Evolutionary conservation across 2,888 invertebrate genomes (phyloP).

Genomic region (Luperina nickerlii): DNA sequence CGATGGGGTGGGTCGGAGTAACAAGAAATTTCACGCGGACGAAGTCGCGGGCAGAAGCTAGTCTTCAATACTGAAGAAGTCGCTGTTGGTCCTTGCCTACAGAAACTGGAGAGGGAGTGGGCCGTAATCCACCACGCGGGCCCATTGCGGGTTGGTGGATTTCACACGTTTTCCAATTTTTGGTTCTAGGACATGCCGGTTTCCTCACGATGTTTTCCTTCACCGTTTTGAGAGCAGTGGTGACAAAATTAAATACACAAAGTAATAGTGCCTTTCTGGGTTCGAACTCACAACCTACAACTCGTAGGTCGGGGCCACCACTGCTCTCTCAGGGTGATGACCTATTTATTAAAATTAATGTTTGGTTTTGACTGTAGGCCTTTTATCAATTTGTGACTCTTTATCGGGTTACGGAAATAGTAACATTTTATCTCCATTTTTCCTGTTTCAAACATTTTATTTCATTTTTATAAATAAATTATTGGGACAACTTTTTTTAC

Average conservation of each 20-base stretch:
- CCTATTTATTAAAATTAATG: neutral
- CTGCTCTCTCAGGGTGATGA: too few species aligned
- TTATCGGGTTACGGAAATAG: constrained; percentile 35
- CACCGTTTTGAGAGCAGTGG: too few species aligned
- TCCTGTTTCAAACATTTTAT: neutral
- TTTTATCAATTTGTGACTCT: constrained; percentile 17
- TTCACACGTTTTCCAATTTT: too few species aligned
- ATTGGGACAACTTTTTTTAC: neutral
- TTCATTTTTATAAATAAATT: neutral
- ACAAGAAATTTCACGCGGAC: too few species aligned
- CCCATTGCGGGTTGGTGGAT: too few species aligned
- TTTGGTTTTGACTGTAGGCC: neutral
- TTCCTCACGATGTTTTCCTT: too few species aligned
- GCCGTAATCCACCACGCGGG: too few species aligned
- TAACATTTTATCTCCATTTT: constrained; percentile 27
- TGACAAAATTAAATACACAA: neutral
- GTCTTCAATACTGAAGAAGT: neutral
- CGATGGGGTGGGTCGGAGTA: too few species aligned
- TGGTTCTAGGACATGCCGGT: too few species aligned
- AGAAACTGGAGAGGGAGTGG: too few species aligned
- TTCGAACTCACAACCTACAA: neutral
- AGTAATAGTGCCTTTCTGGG: neutral
- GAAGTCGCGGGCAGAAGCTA: too few species aligned
- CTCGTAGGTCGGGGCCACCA: neutral
- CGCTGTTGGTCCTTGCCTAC: neutral